Base-by-base conservation (phyloP, 2,113 vertebrate species). In the Ciconia boyciana region DNA sequence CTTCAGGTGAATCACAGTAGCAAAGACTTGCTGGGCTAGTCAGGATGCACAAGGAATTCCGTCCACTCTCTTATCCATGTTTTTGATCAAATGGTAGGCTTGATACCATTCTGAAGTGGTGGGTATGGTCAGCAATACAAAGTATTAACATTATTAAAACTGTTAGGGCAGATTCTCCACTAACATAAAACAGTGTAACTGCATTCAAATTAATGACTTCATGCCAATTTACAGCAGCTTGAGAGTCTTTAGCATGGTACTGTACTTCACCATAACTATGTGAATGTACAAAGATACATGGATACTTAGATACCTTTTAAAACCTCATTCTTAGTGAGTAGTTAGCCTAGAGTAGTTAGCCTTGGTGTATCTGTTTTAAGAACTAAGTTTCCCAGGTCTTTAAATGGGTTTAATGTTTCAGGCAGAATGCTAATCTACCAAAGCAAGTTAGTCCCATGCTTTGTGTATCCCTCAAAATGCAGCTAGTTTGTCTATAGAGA, bases 1-100 rank as follows among this genome's bases (percentile, higher is more conserved):
- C 87, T 66, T 39, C 90, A 97, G 92, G 84, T 96, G 84, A 92
- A 90, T 96, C 96, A 88, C n/a, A 80, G 89, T 36, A 46, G 87
- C 87, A 68, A 46, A 94, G 91, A 34, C 81, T 80, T 5, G 9
- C 84, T 54, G 60, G 90, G 76, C 92, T 86, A 55, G 83, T 83
- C 55, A 70, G 90, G 89, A 93, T 92, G 91, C 95, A 76, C 14
- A 2, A 95, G 96, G 94, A 91, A 94, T 95, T 89, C 68, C 32
- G 41, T 85, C 55, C 87, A 18, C 81, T 78, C 34, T 49, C 54
- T 74, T 83, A 60, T 89, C 87, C 58, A 0, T 3, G 41, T 51
- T 89, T 89, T 51, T 26, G 49, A 89, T 64, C 69, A 13, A 31
- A 72, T 17, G 54, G 29, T 54, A 4, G 78, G 31, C 32, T 62